Base-by-base conservation (phyloP, 64 coral and sea anemone species). In the Anthopleura sola region DNA sequence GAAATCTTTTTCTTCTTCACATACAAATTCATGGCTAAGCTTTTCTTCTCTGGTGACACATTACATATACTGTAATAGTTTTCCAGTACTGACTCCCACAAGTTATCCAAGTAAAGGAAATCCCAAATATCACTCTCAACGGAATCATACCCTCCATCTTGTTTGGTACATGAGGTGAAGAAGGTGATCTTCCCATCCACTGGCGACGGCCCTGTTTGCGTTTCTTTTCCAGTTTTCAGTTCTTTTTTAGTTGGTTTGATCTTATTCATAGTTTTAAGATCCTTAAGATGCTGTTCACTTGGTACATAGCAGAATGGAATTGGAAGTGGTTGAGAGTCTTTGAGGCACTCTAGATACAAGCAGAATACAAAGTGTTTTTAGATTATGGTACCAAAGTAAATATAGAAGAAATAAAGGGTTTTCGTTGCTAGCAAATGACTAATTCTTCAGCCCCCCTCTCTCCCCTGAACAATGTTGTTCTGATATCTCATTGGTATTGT, bases 11-110 rank as follows among this genome's bases (percentile, higher is more conserved):
- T 91, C 57, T 86, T 92, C 57, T 86, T 92, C 37, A 96, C 82
- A 75, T 96, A 92, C 37, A 96, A 86, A 82, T 92, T 80, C 87
- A 96, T 38, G 55, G 90, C 74, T 50, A 84, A 85, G 21, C 36
- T 29, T 62, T 86, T 92, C 78, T 89, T 89, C 28, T 96, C 86
- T 68, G 23, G 33, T 3, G 94, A 83, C 8, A 84, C 79, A 87
- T 84, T 96, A 37, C 94, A 96, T 19, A 96, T 50, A 54, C 94
- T 90, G 84, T 96, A 96, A 83, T 96, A 96, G 69, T 96, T 82
- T 47, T 92, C 94, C 14, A 96, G 26, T 11, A 96, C 94, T 81
- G 82, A 90, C 18, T 92, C 85, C 94, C 94, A 96, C 47, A 96
- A 49, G 4, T 82, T 90, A 21, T 96, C 94, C 20, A 84, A 16